These are phyloP conservation scores for Megaceryle torquata DNA, from an alignment of 2,113 vertebrate genomes.

Conservation along the genomic window DNA sequence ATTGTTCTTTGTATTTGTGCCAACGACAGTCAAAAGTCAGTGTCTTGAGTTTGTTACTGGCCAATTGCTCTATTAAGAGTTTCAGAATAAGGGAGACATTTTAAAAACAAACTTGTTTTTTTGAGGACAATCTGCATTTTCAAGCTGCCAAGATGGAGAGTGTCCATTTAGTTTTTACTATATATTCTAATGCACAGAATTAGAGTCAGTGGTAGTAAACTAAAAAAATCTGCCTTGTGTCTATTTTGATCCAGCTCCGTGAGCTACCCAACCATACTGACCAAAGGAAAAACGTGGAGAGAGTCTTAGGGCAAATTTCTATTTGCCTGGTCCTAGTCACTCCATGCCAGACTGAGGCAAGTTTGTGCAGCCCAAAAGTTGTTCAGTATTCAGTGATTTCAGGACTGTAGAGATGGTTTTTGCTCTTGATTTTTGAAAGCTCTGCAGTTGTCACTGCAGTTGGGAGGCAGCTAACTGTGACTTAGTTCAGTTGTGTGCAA, in stretches of 20 bases:
- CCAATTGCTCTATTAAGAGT: background rate
- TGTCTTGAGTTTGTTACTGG: background rate
- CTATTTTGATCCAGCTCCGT: background rate
- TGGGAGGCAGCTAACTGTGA: background rate
- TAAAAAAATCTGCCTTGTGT: background rate
- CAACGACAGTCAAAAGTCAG: background rate
- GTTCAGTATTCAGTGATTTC: fast-evolving
- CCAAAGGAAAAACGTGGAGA: background rate
- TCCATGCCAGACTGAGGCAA: background rate
- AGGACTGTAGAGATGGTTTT: background rate
- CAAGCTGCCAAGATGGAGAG: background rate
- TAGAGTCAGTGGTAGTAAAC: background rate
- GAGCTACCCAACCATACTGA: fast-evolving
- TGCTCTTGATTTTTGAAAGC: background rate
- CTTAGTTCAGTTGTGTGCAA: background rate
- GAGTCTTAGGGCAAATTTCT: background rate
- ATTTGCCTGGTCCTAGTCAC: background rate
- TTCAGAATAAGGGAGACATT: background rate
- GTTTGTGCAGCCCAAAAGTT: background rate
- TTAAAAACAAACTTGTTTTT: background rate
- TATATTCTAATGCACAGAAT: background rate
- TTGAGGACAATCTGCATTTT: background rate
- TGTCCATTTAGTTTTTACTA: background rate
- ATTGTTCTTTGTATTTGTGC: background rate
- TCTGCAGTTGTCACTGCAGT: background rate